Conservation (phyloP, 1,140 invertebrate genomes). For the Diachasma alloeum region DNA sequence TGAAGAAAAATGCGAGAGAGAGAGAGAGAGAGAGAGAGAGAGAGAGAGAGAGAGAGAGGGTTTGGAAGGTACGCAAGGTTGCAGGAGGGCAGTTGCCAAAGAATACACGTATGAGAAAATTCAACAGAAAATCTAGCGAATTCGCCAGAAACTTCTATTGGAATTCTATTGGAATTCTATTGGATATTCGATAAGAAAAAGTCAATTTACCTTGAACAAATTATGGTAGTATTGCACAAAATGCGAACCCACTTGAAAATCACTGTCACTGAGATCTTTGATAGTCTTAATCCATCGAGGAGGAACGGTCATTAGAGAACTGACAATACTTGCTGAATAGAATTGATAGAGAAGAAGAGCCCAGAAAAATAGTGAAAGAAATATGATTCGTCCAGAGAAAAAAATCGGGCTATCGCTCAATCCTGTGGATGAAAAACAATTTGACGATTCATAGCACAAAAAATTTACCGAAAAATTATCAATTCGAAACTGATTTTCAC, state of each 20-base stretch:
- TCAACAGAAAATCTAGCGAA: too few relatives aligned
- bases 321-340: slow-evolving; percentile 78
- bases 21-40: too few relatives aligned
- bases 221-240: slow-evolving; percentile 71
- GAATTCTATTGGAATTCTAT: too few relatives aligned
- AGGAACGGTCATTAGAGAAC: slow-evolving; percentile 72
- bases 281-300: slow-evolving; percentile 71
- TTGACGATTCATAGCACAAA: too few relatives aligned
- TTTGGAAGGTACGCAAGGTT: too few relatives aligned
- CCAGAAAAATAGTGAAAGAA: slow-evolving; percentile 71
- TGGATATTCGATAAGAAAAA: slow-evolving; percentile 50
- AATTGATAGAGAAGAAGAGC: slow-evolving; percentile 74
- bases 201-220: slow-evolving; percentile 58
- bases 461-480: too few relatives aligned
- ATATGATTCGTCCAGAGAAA: slow-evolving; percentile 68
- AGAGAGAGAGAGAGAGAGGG: too few relatives aligned
- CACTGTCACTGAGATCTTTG: slow-evolving; percentile 69
- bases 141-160: too few relatives aligned
- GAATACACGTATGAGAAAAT: too few relatives aligned
- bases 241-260: slow-evolving; percentile 69
- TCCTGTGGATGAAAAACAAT: slow-evolving; percentile 31
- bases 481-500: background rate
- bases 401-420: slow-evolving; percentile 60
- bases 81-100: too few relatives aligned
- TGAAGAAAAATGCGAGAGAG: too few relatives aligned